Conservation (phyloP, 1,140 invertebrate species). For the Gyrodactylus salaris region DNA sequence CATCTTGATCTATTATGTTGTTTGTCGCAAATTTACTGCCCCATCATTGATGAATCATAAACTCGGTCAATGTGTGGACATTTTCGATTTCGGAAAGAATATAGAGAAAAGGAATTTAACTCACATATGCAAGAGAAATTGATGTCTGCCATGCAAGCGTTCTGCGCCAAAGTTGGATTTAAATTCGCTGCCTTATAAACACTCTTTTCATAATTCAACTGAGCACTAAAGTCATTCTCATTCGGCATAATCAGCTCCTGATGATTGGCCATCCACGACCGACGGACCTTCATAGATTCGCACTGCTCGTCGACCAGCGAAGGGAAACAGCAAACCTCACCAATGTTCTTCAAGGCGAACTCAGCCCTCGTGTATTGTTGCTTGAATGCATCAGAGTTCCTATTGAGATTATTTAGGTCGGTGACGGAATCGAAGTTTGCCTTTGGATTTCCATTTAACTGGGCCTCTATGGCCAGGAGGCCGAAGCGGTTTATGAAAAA, state of each 20-base stretch:
- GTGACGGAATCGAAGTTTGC: slow-evolving; percentile 8
- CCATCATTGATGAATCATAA: too few species aligned
- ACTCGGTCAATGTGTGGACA: too few species aligned
- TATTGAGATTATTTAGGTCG: slow-evolving; percentile 59
- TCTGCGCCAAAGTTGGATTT: background rate
- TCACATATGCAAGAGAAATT: slow-evolving; percentile 4
- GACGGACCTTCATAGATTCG: background rate
- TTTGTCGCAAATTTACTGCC: too few species aligned
- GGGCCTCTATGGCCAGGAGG: slow-evolving; percentile 63
- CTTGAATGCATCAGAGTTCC: slow-evolving; percentile 49
- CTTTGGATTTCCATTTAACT: slow-evolving; percentile 26
- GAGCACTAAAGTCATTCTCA: background rate
- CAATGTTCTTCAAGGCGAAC: slow-evolving; percentile 33
- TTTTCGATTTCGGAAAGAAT: too few species aligned
- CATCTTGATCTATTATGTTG: too few species aligned
- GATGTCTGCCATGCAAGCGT: background rate
- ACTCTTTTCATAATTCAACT: background rate
- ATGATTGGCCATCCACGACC: background rate
- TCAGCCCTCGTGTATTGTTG: slow-evolving; percentile 53
- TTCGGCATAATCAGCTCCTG: background rate
- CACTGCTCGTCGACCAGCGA: background rate
- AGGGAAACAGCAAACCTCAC: background rate
- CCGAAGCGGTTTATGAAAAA: slow-evolving; percentile 93
- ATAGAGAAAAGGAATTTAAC: too few species aligned
- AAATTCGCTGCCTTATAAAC: background rate